These are phyloP conservation scores for Tetraneura akinire DNA, from an alignment of 1,140 invertebrate genomes.

Conservation along the genomic window DNA sequence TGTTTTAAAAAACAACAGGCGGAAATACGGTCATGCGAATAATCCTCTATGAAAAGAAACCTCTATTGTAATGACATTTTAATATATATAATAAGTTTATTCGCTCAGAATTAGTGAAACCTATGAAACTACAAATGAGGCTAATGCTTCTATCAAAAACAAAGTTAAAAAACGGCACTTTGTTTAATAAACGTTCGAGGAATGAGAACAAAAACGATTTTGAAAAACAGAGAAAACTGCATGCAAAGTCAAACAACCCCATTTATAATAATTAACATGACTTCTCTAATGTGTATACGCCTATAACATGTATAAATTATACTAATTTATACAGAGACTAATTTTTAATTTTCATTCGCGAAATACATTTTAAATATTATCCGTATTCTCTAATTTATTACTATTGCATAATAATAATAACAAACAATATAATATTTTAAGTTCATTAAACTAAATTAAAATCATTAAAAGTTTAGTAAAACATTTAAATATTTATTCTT, in stretches of 20 bases:
- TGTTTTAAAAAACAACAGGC: conserved; percentile 2
- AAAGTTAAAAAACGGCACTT: conserved; percentile 16
- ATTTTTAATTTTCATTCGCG: conserved; percentile 1
- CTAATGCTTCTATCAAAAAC: conserved; percentile 3
- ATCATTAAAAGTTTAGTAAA: too few relatives aligned
- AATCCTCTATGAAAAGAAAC: conserved; percentile 24
- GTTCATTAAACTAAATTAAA: too few relatives aligned
- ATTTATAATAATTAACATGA: conserved; percentile 35
- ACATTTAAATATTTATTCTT: too few relatives aligned
- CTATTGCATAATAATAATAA: too few relatives aligned
- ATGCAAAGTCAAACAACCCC: neutral
- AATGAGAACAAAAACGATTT: conserved; percentile 20
- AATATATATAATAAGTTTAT: conserved; percentile 27
- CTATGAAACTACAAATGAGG: conserved; percentile 12
- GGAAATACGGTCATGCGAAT: conserved; percentile 1
- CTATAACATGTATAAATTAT: neutral
- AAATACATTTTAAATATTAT: neutral
- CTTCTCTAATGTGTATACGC: neutral
- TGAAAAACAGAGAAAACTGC: conserved; percentile 18
- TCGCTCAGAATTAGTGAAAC: conserved; percentile 3
- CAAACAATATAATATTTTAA: too few relatives aligned
- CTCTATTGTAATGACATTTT: conserved; percentile 39
- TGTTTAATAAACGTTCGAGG: conserved; percentile 17
- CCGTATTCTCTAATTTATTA: too few relatives aligned
- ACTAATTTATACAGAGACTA: neutral